phyloP scores from a whole-genome alignment of 2,888 invertebrate species.

The Platypus cylindrus region DNA sequence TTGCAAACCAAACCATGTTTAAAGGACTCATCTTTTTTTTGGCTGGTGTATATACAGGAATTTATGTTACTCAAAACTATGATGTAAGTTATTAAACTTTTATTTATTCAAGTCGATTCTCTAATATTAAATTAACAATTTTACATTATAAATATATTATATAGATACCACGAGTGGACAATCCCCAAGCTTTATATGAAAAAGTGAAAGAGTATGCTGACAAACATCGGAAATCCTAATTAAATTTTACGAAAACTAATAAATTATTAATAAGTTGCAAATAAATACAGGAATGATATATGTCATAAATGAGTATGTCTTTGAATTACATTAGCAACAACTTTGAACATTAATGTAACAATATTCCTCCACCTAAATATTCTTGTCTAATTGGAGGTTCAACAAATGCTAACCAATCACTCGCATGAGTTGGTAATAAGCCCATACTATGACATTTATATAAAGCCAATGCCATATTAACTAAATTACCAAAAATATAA shows the following conservation, averaged over 20 bases:
- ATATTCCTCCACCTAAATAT: slow-evolving; percentile 72
- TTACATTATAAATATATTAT: slow-evolving; percentile 20
- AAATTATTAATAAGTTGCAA: too few species aligned
- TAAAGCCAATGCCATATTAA: slow-evolving; percentile 80
- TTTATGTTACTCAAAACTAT: slow-evolving; percentile 65
- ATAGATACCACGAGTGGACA: slow-evolving; percentile 76
- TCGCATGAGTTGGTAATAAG: slow-evolving; percentile 87
- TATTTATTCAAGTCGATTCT: background rate
- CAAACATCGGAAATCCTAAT: slow-evolving; percentile 41
- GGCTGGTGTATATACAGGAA: slow-evolving; percentile 57
- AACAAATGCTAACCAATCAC: slow-evolving; percentile 97
- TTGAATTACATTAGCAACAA: slow-evolving; percentile 2
- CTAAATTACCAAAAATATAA: slow-evolving; percentile 85
- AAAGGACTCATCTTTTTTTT: slow-evolving; percentile 57
- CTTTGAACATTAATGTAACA: slow-evolving; percentile 38
- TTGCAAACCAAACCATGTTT: too few species aligned
- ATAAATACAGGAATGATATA: too few species aligned
- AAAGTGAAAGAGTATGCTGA: slow-evolving; percentile 59
- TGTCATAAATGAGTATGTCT: too few species aligned
- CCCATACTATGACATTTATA: slow-evolving; percentile 99
- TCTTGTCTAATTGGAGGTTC: slow-evolving; percentile 78
- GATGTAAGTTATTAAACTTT: slow-evolving; percentile 39
- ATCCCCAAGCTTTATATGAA: slow-evolving; percentile 59
- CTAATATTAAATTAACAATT: too few species aligned
- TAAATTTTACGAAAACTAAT: too few species aligned